Base-by-base conservation (phyloP, 1,140 invertebrate species). In the Hyposmocoma kahamanoa region DNA sequence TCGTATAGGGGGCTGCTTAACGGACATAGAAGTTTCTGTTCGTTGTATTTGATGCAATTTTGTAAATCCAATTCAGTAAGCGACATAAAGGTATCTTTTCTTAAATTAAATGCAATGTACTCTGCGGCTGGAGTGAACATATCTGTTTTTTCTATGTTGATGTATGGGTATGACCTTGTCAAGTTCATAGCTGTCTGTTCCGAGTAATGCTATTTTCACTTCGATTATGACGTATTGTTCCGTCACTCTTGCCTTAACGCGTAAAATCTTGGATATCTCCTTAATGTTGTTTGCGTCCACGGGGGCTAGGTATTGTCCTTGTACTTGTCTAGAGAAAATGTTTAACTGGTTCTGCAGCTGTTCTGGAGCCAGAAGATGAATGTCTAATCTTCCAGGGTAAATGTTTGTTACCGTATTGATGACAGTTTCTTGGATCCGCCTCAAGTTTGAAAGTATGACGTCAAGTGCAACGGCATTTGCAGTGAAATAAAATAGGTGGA, bases 391-490 rank as follows among this genome's bases (percentile, higher is more conserved):
- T 5, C 59, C 54, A 5, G 53, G 41, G 24, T 36, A 32, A 0
- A 62, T 52, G 18, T 62, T 50, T 1, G 54, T 52, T 0, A 62
- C n/a, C 3, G 51, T 57, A 11, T 45, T 28, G 4, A 57, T 45
- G 2, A 61, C 15, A 8, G 30, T 45, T 10, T 54, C 30, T 47
- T 57, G 59, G 9, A 55, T 55, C n/a, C 53, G 43, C 19, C 22
- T 21, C 2, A 62, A 17, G 24, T 47, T 53, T 42, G 13, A 38
- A 17, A 38, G 34, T 34, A 50, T 52, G 22, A 55, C 30, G 28
- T 34, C 41, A 50, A 51, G 22, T 41, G 38, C 41, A 21, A 15
- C 9, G 34, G 9, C 13, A 17, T 19, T 21, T 20, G 32, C 17
- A 46, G 13, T 2, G 38, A 36, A 10, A 28, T 11, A 28, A 17